A percentile compares a stretch with the other conserved stretches of the same genome.
These are phyloP conservation scores for Cynocephalus volans DNA, from an alignment of 2,113 vertebrate species.

Conservation along the genomic window DNA sequence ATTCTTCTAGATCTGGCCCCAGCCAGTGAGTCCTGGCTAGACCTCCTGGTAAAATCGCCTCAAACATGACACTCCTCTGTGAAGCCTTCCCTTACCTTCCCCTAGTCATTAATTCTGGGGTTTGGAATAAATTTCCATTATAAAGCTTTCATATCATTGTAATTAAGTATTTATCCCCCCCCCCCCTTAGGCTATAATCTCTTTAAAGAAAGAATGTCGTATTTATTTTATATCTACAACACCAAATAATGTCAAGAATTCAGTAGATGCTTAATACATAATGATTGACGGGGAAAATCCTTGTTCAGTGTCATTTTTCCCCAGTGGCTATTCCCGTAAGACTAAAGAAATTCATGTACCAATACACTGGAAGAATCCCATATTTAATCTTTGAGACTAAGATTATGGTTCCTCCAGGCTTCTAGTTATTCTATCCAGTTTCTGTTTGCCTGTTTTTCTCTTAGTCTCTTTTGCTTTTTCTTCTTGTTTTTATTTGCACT, in stretches of 20 bases:
- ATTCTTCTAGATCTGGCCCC: not conserved
- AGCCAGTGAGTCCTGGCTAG: not conserved
- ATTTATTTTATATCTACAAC: not conserved
- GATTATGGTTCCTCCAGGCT: not conserved
- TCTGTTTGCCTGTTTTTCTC: not conserved
- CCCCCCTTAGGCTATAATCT: not conserved
- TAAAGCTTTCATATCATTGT: not conserved
- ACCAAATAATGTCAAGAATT: slow-evolving; percentile 5
- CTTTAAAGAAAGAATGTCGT: not conserved
- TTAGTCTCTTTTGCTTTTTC: not conserved
- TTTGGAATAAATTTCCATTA: not conserved
- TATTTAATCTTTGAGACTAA: not conserved
- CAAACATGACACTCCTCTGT: not conserved
- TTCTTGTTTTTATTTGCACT: slow-evolving; percentile 42
- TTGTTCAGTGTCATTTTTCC: not conserved
- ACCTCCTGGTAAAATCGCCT: not conserved
- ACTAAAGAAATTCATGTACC: not conserved
- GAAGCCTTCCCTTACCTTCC: not conserved
- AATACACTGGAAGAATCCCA: not conserved
- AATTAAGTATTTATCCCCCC: not conserved
- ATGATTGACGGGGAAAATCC: not conserved
- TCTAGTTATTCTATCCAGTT: slow-evolving; percentile 3
- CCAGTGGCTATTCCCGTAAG: not conserved
- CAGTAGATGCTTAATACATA: not conserved
- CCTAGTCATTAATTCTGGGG: not conserved